Base-by-base conservation (phyloP, 2,888 invertebrate genomes). In the Drosophila mimica region DNA sequence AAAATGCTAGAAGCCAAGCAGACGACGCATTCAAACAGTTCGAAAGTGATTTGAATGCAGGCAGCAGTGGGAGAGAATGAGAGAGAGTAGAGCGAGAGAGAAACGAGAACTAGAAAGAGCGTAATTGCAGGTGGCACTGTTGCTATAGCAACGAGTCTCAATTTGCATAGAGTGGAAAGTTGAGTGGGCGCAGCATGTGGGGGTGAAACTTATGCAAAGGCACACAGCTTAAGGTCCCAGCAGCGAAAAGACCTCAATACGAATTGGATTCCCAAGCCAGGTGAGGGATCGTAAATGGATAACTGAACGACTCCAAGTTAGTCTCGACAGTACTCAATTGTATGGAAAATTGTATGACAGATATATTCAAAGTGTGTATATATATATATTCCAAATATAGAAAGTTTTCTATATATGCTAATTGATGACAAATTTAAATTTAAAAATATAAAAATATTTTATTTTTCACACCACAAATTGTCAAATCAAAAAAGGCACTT, bases 101-200 rank as follows among this genome's bases (percentile, higher is more conserved):
- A 13, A 25, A 28, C 17, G 8, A 25, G 8, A 46, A 8, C 4
- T 8, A 8, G 5, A 69, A 15, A 57, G 60, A 48, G 61, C 33
- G 54, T 8, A 56, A 54, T 8, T 56, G 49, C 64, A 49, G 38
- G n/a, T 49, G 40, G 20, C 40, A 33, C 4, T 11, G 76, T 68
- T 74, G 61, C 54, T 28, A 69, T 69, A 65, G 59, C 62, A 79
- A 77, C 76, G 38, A 31, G 25, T 59, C 20, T 17, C n/a, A 56
- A 54, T 20, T n/a, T 71, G 57, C 65, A 8, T 15, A 31, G 56
- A 70, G 54, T 49, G 20, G 38, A 61, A 54, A 49, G 28, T 25
- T 54, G 15, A 58, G 70, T 70, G 28, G 20, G 38, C 54, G 43
- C 57, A 68, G 48, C 68, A 61, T 62, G 65, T 76, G 64, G 57